phyloP scores from a whole-genome alignment of 37 sponge, comb jelly and placozoan species.

The Chondrosia reniformis region DNA sequence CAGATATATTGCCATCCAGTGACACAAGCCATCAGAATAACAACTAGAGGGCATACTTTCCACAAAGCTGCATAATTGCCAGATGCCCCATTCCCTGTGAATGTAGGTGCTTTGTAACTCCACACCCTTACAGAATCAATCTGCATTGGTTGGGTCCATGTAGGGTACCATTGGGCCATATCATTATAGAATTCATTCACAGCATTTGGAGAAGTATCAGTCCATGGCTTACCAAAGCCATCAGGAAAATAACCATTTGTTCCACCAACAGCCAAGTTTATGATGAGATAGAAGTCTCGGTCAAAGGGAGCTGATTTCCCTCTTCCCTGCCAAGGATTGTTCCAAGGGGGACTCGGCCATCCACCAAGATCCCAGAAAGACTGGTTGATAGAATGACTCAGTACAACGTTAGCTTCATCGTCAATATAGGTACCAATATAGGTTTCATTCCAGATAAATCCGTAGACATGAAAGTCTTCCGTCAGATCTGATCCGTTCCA shows the following conservation, averaged over 20 bases:
- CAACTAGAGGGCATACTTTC: too few relatives aligned
- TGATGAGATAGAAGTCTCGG: constrained; percentile 46
- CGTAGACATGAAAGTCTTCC: constrained; percentile 58
- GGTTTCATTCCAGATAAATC: constrained; percentile 73
- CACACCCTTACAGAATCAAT: constrained; percentile 70
- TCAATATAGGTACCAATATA: constrained; percentile 75
- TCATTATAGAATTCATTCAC: constrained; percentile 58
- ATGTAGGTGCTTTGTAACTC: too few relatives aligned
- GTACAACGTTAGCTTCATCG: constrained; percentile 39
- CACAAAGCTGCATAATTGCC: too few relatives aligned
- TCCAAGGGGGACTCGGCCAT: constrained; percentile 28
- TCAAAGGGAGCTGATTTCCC: constrained; percentile 72
- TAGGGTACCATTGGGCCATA: constrained; percentile 43
- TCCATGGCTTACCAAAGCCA: constrained; percentile 69
- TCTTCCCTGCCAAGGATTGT: constrained; percentile 55
- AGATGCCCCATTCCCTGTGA: too few relatives aligned
- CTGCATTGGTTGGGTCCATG: constrained; percentile 50
- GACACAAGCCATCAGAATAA: too few relatives aligned
- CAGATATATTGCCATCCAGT: too few relatives aligned
- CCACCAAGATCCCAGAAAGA: constrained; percentile 61
- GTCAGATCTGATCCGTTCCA: constrained; percentile 27
- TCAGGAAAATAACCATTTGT: constrained; percentile 68
- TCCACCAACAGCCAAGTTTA: constrained; percentile 74
- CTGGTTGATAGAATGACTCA: constrained; percentile 37
- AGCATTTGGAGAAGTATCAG: constrained; percentile 28